Conservation (phyloP, 2,888 invertebrate species). For the Isoperla grammatica region DNA sequence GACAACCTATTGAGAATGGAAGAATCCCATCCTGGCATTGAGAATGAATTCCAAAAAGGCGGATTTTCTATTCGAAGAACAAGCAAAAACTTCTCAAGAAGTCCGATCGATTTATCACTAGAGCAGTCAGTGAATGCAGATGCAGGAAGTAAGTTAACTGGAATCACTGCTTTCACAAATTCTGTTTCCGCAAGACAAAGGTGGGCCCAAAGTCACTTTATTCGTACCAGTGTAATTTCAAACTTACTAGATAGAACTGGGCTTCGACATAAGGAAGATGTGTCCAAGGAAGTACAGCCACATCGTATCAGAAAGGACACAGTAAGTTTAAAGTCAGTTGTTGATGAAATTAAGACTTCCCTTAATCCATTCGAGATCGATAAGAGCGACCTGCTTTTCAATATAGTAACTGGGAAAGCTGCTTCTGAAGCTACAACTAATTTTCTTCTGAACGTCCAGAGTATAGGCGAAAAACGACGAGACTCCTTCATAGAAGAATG, state of each 20-base stretch:
- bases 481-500: too few species aligned
- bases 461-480: too few species aligned
- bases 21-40: conserved; percentile 11
- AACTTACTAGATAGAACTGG: background rate
- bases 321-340: too few species aligned
- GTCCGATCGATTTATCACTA: conserved; percentile 11
- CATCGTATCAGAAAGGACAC: background rate
- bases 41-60: background rate
- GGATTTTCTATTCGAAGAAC: conserved; percentile 4
- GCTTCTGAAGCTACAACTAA: background rate
- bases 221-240: conserved; percentile 15
- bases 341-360: too few species aligned
- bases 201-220: conserved; percentile 4
- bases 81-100: background rate
- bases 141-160: conserved; percentile 11
- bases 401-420: background rate
- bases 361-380: conserved; percentile 1
- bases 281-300: conserved; percentile 2
- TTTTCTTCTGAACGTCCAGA: too few species aligned
- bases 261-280: conserved; percentile 13
- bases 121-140: conserved; percentile 14
- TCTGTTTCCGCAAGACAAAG: conserved; percentile 15
- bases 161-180: conserved; percentile 10
- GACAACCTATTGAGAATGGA: conserved; percentile 13
- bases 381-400: background rate